phyloP scores from a whole-genome alignment of 2,113 vertebrate genomes.

The Ameiurus melas region DNA sequence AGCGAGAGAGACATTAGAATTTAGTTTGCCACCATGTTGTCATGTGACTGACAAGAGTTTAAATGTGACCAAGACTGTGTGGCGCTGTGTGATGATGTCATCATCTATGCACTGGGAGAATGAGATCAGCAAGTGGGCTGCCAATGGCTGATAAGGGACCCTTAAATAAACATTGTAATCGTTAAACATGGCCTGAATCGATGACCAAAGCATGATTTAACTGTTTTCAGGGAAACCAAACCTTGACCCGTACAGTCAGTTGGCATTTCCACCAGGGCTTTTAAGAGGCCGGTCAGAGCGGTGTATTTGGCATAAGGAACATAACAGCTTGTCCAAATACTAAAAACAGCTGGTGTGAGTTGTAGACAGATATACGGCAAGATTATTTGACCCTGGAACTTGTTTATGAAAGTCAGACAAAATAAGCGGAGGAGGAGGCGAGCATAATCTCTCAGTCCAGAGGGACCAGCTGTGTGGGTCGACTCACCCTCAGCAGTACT shows the following conservation, averaged over 20 bases:
- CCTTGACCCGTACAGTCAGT: constrained; percentile 52
- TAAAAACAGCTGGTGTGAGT: constrained; percentile 46
- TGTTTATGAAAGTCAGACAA: constrained; percentile 52
- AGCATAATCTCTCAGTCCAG: constrained; percentile 42
- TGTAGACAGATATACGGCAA: constrained; percentile 49
- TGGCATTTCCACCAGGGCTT: constrained; percentile 60
- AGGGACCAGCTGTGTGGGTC: constrained; percentile 33
- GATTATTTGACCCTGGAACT: constrained; percentile 49
- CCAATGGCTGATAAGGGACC: constrained; percentile 74
- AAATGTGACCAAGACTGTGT: constrained; percentile 32
- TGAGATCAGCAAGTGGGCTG: constrained; percentile 75
- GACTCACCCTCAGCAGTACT: not conserved
- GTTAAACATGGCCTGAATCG: constrained; percentile 68
- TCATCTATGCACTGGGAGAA: constrained; percentile 67
- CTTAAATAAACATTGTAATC: constrained; percentile 78
- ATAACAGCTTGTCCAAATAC: constrained; percentile 52
- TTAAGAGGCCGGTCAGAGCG: constrained; percentile 55
- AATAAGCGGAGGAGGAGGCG: constrained; percentile 45
- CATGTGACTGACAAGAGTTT: constrained; percentile 8
- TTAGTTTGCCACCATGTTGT: constrained; percentile 1
- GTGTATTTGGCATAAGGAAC: constrained; percentile 48
- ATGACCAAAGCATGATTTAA: constrained; percentile 59
- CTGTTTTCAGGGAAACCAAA: constrained; percentile 64
- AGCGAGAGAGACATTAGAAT: not conserved
- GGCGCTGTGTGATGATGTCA: constrained; percentile 76